Conservation (phyloP, 2,113 vertebrate species). For the Oxygymnocypris stewartii region DNA sequence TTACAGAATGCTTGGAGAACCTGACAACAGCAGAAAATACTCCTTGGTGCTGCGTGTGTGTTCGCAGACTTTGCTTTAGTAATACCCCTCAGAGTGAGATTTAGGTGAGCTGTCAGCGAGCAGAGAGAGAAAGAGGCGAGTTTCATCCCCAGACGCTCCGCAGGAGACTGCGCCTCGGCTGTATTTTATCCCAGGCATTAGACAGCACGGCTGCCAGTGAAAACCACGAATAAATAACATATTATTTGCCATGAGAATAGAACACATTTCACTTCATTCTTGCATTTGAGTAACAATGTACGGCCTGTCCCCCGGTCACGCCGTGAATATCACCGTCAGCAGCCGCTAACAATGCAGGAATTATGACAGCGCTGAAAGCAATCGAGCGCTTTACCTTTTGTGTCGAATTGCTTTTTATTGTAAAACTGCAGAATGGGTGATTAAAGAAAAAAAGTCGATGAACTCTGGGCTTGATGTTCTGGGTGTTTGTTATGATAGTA, state of each 20-base stretch:
- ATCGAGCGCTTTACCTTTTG: slow-evolving; percentile 25
- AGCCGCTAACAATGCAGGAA: slow-evolving; percentile 37
- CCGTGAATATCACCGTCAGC: slow-evolving; percentile 50
- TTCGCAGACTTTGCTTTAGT: slow-evolving; percentile 53
- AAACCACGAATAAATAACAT: slow-evolving; percentile 53
- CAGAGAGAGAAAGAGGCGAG: slow-evolving; percentile 42
- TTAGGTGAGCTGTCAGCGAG: slow-evolving; percentile 58
- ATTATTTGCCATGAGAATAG: slow-evolving; percentile 53
- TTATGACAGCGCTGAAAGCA: slow-evolving; percentile 21
- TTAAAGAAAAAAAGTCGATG: background rate
- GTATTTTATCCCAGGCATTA: slow-evolving; percentile 50
- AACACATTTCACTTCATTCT: slow-evolving; percentile 53
- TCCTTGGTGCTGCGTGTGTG: slow-evolving; percentile 38
- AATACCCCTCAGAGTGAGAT: slow-evolving; percentile 56
- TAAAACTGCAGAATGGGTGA: slow-evolving; percentile 12
- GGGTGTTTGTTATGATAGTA: slow-evolving; percentile 6
- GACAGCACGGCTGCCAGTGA: slow-evolving; percentile 55
- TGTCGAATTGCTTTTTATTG: slow-evolving; percentile 36
- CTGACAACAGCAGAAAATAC: slow-evolving; percentile 21
- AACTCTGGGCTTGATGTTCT: slow-evolving; percentile 25
- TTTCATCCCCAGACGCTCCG: slow-evolving; percentile 52
- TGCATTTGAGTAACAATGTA: slow-evolving; percentile 40
- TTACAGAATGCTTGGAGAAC: slow-evolving; percentile 31
- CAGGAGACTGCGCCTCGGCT: slow-evolving; percentile 44
- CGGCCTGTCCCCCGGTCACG: background rate